Base-by-base conservation (phyloP, 2,797 vertebrate genomes). In the Alosa sapidissima region DNA sequence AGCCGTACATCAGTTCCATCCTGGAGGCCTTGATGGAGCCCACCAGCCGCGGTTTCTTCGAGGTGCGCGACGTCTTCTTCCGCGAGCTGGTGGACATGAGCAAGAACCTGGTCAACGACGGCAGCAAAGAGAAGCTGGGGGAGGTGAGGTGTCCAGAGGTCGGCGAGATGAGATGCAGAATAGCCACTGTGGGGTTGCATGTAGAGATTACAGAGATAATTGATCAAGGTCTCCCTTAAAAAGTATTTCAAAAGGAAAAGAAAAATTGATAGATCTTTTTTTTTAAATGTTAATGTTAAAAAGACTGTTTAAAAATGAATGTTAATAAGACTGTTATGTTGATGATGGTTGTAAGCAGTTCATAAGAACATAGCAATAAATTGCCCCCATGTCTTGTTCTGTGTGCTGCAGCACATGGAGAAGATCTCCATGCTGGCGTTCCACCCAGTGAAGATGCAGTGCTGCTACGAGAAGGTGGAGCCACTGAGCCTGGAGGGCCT, bases 371-470 rank as follows among this genome's bases (percentile, higher is more conserved):
- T 41, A 41, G 41, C 41, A 41, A 41, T 41, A 1, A 41, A 41
- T 41, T 41, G 41, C 28, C 28, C 28, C 28, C 28, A 28, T 41
- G 41, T 41, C 41, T 41, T 41, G 41, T 41, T 41, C 19, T 21
- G 0, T 55, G 54, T 5, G 41, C 2, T 41, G 41, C 84, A 95
- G 94, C 93, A 94, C 91, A 99, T 99, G 98, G 97, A 97, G 91
- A 98, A 97, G 92, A 95, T 99, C 87, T 97, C 97, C 72, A 96
- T 97, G 93, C 91, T 99, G 94, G 97, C 97, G 0, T 98, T 96
- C 91, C 97, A 99, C 90, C 97, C 98, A 0, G 95, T 99, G 55
- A 99, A 99, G 94, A 99, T 99, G 98, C 96, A 98, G 91, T 95
- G 94, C 9, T 98, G 98, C 93, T 98, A 99, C 0, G 96, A 98